Evolutionary conservation across 2,113 vertebrate genomes (phyloP).

Genomic region (Melanostigma gelatinosum): DNA sequence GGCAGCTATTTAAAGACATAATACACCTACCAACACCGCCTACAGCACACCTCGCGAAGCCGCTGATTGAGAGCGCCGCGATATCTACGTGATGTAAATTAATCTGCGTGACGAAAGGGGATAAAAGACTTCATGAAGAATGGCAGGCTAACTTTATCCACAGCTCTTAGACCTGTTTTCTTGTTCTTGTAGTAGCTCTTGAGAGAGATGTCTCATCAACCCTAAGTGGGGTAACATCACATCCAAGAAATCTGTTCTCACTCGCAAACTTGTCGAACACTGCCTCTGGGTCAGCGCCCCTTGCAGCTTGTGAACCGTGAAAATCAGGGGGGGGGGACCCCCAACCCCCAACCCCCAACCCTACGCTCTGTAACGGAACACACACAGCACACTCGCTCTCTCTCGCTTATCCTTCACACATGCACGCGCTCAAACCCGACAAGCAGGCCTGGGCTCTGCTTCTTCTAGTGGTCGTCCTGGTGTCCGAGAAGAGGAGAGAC

Average conservation of each 20-base stretch:
- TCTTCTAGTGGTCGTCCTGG: background rate
- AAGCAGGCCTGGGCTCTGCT: background rate
- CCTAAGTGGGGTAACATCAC: background rate
- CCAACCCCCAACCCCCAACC: too few relatives aligned
- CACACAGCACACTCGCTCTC: background rate
- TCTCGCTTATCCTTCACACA: background rate
- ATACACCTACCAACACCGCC: conserved; percentile 37
- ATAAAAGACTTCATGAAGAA: conserved; percentile 27
- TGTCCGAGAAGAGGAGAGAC: too few relatives aligned
- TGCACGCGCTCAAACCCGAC: too few relatives aligned
- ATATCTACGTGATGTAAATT: conserved; percentile 23
- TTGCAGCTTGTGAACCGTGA: too few relatives aligned
- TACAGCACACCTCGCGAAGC: conserved; percentile 16
- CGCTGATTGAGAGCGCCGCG: conserved; percentile 7
- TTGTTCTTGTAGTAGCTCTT: background rate
- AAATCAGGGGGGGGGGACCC: too few relatives aligned
- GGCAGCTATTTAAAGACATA: conserved; percentile 56
- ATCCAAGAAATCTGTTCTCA: background rate
- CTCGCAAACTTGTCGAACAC: background rate
- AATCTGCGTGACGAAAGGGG: conserved; percentile 12
- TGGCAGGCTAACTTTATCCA: background rate
- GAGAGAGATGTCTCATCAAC: background rate
- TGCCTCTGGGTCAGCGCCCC: too few relatives aligned
- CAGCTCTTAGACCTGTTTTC: background rate
- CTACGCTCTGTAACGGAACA: too few relatives aligned